Conservation (phyloP, 2,797 vertebrate genomes). For the Sebastolobus alascanus region DNA sequence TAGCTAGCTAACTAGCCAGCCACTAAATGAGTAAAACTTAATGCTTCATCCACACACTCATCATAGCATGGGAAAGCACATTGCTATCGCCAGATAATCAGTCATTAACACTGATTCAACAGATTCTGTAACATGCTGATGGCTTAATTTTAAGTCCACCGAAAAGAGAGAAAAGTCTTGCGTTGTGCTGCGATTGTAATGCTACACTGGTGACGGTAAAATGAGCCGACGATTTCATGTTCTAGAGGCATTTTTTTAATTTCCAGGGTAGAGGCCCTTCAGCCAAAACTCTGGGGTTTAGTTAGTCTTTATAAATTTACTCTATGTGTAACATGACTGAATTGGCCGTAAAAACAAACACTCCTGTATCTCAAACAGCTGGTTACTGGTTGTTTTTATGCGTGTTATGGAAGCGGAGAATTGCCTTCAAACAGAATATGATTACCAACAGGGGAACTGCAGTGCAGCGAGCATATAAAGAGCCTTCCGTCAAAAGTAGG, state of each 20-base stretch:
- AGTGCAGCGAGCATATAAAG: constrained; percentile 29
- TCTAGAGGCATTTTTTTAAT: neutral
- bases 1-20: too few species aligned
- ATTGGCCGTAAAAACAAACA: constrained; percentile 22
- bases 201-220: neutral
- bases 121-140: too few species aligned
- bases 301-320: constrained; percentile 15
- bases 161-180: too few species aligned
- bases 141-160: too few species aligned
- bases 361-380: constrained; percentile 8
- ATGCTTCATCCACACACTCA: too few species aligned
- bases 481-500: constrained; percentile 48
- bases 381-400: constrained; percentile 26
- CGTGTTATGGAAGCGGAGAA: constrained; percentile 25
- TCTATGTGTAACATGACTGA: constrained; percentile 34
- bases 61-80: too few species aligned
- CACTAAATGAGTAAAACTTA: too few species aligned
- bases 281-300: neutral
- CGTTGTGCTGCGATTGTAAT: neutral
- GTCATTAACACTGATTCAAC: too few species aligned
- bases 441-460: constrained; percentile 19
- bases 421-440: constrained; percentile 43
- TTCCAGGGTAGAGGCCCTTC: neutral
- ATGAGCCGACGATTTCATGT: rapidly evolving
- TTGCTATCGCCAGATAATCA: too few species aligned